phyloP scores from a whole-genome alignment of 1,140 invertebrate genomes.

The Parapsyche elsis region DNA sequence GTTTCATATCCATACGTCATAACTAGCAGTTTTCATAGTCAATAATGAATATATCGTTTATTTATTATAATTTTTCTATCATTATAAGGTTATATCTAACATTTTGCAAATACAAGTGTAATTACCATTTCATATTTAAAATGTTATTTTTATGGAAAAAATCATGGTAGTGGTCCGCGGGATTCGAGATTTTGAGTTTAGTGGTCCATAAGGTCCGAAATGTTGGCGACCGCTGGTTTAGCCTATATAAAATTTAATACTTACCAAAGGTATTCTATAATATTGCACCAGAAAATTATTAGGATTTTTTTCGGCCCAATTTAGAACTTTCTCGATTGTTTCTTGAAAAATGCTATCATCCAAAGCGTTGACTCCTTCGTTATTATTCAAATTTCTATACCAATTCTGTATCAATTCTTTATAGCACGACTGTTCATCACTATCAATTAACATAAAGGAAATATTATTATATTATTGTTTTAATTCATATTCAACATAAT shows the following conservation, averaged over 20 bases:
- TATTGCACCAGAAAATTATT: constrained; percentile 45
- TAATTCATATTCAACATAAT: not conserved
- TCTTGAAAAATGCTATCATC: constrained; percentile 36
- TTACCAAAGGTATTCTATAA: constrained; percentile 50
- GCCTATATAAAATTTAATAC: not conserved
- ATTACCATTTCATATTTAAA: too few species aligned
- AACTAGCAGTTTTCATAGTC: too few species aligned
- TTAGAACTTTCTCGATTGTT: constrained; percentile 33
- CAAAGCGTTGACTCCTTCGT: constrained; percentile 23
- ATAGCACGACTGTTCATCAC: constrained; percentile 52
- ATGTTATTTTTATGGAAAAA: too few species aligned
- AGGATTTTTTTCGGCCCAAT: constrained; percentile 48
- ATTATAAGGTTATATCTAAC: too few species aligned
- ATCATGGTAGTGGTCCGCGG: too few species aligned
- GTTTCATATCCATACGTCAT: too few species aligned
- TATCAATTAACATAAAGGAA: constrained; percentile 13
- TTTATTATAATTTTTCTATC: too few species aligned
- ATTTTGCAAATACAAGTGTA: too few species aligned
- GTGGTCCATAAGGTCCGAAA: too few species aligned
- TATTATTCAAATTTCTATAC: constrained; percentile 21
- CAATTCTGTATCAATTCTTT: constrained; percentile 53
- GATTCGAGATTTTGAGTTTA: too few species aligned
- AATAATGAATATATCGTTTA: too few species aligned
- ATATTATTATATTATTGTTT: not conserved
- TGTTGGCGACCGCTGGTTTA: too few species aligned